Evolutionary conservation across 2,797 vertebrate genomes (phyloP).

Genomic region (Gobionotothen gibberifrons): DNA sequence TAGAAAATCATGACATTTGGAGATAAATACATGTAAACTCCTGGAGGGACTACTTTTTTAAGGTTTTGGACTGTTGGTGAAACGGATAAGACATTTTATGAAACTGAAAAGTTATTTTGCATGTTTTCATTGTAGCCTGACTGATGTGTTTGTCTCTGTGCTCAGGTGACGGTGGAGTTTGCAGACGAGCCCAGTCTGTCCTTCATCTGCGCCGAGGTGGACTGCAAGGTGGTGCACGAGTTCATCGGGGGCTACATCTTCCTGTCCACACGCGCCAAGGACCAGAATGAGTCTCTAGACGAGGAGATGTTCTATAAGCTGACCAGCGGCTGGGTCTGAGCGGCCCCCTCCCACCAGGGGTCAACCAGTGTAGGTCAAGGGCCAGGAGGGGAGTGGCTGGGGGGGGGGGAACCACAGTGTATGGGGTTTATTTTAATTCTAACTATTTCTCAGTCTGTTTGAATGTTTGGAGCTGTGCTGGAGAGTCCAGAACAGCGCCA

Average conservation of each 20-base stretch:
- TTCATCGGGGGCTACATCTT: slow-evolving; percentile 99
- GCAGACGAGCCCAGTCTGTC: slow-evolving; percentile 94
- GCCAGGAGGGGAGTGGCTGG: slow-evolving; percentile 54
- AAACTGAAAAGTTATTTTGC: neutral
- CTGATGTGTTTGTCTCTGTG: neutral
- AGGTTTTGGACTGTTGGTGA: no score
- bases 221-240: slow-evolving; percentile 99
- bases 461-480: slow-evolving; percentile 66
- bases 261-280: slow-evolving; percentile 96
- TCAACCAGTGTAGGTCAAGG: slow-evolving; percentile 53
- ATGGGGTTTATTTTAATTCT: slow-evolving; percentile 68
- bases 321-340: slow-evolving; percentile 98
- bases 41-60: neutral
- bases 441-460: slow-evolving; percentile 58
- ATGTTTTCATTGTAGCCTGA: neutral
- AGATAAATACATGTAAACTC: no score
- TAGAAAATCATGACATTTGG: no score
- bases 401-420: slow-evolving; percentile 26
- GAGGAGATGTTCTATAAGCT: slow-evolving; percentile 99
- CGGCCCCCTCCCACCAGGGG: slow-evolving; percentile 29
- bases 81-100: neutral
- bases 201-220: slow-evolving; percentile 96
- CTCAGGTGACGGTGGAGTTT: slow-evolving; percentile 96
- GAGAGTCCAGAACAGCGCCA: slow-evolving; percentile 55
- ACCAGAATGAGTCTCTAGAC: slow-evolving; percentile 98